phyloP scores from a whole-genome alignment of 2,797 vertebrate species.

The Melanotaenia trifasciata region DNA sequence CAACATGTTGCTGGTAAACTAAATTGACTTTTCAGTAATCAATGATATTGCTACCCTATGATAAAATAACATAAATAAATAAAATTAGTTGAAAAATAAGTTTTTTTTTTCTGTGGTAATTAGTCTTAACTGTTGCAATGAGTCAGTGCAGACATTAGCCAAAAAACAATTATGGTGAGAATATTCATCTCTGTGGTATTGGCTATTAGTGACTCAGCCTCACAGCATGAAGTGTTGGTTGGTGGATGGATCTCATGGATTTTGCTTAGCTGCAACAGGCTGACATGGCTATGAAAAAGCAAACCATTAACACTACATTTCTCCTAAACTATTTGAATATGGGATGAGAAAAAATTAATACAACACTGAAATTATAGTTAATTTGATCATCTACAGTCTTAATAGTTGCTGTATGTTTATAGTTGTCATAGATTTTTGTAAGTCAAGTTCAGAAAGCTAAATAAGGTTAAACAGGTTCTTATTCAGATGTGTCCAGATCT shows the following conservation, averaged over 20 bases:
- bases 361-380: too few relatives aligned
- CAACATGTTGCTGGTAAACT: background rate
- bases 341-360: too few relatives aligned
- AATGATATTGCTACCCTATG: constrained; percentile 21
- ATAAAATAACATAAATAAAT: background rate
- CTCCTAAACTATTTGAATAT: background rate
- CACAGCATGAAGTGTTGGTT: constrained; percentile 4
- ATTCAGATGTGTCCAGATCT: background rate
- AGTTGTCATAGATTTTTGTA: too few relatives aligned
- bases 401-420: too few relatives aligned
- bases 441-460: too few relatives aligned
- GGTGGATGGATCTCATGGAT: background rate
- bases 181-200: constrained; percentile 4
- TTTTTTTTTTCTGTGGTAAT: too few relatives aligned
- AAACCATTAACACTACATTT: background rate
- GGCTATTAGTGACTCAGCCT: constrained; percentile 18
- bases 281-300: background rate
- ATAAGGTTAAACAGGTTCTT: background rate
- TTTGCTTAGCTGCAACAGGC: background rate
- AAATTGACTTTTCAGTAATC: constrained; percentile 9
- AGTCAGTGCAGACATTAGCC: constrained; percentile 14
- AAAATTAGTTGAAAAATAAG: too few relatives aligned
- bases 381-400: too few relatives aligned
- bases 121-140: constrained; percentile 20
- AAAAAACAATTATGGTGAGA: constrained; percentile 4